Conservation (phyloP, 2,797 vertebrate species). For the Urosaurus nigricauda region DNA sequence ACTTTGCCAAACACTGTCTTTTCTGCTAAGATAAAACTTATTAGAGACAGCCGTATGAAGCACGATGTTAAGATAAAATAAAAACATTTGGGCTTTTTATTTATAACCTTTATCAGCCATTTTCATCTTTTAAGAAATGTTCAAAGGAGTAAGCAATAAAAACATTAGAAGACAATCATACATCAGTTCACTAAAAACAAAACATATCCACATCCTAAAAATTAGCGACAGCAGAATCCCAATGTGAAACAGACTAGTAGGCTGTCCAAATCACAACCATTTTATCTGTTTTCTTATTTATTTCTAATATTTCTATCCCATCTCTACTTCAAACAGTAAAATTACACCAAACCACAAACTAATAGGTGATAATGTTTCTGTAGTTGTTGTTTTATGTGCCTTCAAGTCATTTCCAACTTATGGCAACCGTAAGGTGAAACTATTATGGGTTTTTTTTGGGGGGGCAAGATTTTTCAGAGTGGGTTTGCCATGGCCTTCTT, state of each 20-base stretch:
- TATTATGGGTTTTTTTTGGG: too few species aligned
- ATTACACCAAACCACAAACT: neutral
- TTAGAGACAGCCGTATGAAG: neutral
- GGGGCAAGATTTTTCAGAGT: too few species aligned
- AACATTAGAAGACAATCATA: neutral
- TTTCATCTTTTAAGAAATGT: neutral
- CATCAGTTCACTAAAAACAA: neutral
- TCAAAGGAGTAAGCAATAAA: neutral
- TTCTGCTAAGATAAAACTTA: neutral
- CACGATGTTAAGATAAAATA: neutral
- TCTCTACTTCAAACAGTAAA: neutral
- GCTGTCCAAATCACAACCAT: neutral
- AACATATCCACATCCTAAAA: neutral
- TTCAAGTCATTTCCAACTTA: too few species aligned
- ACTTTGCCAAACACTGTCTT: too few species aligned
- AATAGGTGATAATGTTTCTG: too few species aligned
- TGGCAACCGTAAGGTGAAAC: too few species aligned
- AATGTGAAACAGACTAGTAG: neutral
- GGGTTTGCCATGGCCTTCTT: too few species aligned
- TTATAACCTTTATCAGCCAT: neutral
- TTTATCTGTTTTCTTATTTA: neutral
- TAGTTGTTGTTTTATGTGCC: too few species aligned
- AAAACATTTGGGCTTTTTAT: neutral
- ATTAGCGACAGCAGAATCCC: neutral
- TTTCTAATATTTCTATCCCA: neutral